Evolutionary conservation across 2,113 vertebrate genomes (phyloP).

Genomic region (Mesembrinibis cayennensis): DNA sequence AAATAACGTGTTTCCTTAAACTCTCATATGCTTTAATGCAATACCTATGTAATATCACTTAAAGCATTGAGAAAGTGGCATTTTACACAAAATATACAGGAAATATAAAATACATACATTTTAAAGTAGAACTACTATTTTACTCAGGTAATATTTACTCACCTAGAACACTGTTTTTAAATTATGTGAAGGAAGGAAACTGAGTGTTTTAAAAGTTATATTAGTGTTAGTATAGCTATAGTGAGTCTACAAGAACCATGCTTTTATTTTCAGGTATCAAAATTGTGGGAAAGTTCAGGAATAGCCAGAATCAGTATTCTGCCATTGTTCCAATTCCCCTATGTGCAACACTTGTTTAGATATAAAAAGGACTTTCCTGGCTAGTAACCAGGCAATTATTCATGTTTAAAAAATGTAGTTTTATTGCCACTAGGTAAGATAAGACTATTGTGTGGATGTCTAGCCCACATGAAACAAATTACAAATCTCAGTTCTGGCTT

Average conservation of each 20-base stretch:
- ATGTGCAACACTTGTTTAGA: neutral
- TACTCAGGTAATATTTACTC: neutral
- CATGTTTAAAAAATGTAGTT: neutral
- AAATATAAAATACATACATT: neutral
- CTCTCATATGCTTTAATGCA: neutral
- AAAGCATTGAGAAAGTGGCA: neutral
- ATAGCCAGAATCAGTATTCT: neutral
- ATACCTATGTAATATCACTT: neutral
- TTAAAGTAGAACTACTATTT: neutral
- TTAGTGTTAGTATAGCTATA: neutral
- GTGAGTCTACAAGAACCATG: neutral
- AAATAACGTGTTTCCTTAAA: neutral
- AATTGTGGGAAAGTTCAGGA: slow-evolving; percentile 36
- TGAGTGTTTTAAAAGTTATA: neutral
- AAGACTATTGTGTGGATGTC: neutral
- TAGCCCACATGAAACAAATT: neutral
- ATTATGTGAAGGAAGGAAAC: neutral
- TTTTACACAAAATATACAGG: neutral
- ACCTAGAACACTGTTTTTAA: neutral
- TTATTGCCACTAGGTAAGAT: neutral
- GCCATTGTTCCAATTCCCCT: neutral
- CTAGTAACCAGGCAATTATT: slow-evolving; percentile 9
- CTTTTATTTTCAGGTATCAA: neutral
- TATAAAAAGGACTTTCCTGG: slow-evolving; percentile 9
- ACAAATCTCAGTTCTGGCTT: neutral